phyloP scores from a whole-genome alignment of 2,113 vertebrate species.

The Narcine bancroftii region DNA sequence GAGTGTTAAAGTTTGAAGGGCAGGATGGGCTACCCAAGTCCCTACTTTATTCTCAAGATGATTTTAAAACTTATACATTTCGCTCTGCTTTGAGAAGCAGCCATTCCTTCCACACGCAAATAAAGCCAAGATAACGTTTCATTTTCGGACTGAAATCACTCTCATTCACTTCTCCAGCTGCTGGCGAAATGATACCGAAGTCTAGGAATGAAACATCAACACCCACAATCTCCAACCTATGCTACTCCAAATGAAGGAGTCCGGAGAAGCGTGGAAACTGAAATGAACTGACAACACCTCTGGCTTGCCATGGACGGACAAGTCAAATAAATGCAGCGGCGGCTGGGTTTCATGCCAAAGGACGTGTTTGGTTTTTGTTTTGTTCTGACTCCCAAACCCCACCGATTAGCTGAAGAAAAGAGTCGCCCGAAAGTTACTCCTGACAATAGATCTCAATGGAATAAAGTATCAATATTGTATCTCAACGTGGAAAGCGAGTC shows the following conservation, averaged over 20 bases:
- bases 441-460: no score
- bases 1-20: no score
- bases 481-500: not conserved
- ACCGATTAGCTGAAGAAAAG: no score
- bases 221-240: not conserved
- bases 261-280: not conserved
- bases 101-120: not conserved
- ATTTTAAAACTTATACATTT: not conserved
- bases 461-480: not conserved
- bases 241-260: not conserved
- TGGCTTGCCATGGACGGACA: not conserved
- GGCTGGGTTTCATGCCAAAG: not conserved
- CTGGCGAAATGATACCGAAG: not conserved
- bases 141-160: not conserved
- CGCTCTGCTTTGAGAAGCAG: not conserved
- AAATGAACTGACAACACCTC: not conserved
- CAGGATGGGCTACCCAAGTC: no score
- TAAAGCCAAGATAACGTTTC: not conserved
- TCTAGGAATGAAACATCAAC: not conserved
- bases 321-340: not conserved
- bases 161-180: not conserved
- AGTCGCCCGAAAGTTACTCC: conserved; percentile 3
- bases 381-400: no score
- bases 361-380: no score
- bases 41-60: no score